Conservation (phyloP, 2,113 vertebrate genomes). For the Myotis davidii region DNA sequence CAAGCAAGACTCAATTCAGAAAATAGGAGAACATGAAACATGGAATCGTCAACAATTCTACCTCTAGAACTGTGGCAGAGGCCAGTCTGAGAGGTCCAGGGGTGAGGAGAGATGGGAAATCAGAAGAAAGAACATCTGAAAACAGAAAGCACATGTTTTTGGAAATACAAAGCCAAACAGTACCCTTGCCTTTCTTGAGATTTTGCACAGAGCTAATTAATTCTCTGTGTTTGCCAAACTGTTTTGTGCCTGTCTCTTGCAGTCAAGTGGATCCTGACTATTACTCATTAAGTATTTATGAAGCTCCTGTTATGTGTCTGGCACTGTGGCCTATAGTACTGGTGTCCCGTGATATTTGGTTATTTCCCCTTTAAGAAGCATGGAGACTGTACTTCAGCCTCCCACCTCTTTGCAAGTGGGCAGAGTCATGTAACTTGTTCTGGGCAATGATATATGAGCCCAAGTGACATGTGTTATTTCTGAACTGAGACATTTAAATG, state of each 20-base stretch:
- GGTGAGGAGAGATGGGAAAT: background rate
- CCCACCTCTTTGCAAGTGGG: background rate
- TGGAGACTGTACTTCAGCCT: background rate
- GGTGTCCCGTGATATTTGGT: background rate
- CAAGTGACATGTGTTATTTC: background rate
- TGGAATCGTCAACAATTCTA: background rate
- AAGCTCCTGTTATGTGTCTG: background rate
- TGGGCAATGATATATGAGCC: background rate
- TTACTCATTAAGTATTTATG: background rate
- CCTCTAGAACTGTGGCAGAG: background rate
- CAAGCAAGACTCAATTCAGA: background rate
- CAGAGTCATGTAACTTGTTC: background rate
- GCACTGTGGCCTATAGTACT: background rate
- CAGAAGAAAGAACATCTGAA: background rate
- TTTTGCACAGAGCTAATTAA: background rate
- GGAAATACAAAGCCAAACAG: background rate
- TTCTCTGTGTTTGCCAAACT: background rate
- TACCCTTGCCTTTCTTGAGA: background rate
- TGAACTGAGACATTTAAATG: slow-evolving; percentile 16
- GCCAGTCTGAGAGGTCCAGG: background rate
- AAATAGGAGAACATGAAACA: background rate
- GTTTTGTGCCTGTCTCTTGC: background rate
- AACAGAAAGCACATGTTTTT: background rate
- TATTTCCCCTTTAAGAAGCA: background rate
- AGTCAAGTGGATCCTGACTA: background rate